A percentile compares a stretch with the other conserved stretches of the same genome.
These are phyloP conservation scores for Drosophila malerkotliana DNA, from an alignment of 1,140 invertebrate genomes.

Conservation along the genomic window DNA sequence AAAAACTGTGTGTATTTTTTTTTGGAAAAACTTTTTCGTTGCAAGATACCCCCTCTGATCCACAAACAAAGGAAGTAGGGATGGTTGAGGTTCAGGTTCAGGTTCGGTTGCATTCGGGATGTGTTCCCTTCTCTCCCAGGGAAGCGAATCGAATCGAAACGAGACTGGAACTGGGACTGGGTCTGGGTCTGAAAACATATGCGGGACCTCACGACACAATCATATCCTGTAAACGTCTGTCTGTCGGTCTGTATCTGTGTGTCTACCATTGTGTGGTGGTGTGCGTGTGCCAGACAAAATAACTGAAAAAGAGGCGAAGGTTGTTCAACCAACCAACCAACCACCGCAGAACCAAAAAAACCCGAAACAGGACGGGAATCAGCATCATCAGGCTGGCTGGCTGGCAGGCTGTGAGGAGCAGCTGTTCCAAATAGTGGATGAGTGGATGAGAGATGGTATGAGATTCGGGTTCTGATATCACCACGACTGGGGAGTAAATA, in stretches of 20 bases:
- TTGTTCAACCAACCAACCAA: slow-evolving; percentile 69
- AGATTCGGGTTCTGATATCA: slow-evolving; percentile 9
- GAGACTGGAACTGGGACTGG: not conserved
- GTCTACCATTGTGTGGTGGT: slow-evolving; percentile 26
- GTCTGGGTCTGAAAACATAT: slow-evolving; percentile 32
- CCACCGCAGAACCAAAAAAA: slow-evolving; percentile 36
- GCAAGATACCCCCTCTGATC: slow-evolving; percentile 9
- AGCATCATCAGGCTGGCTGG: no score
- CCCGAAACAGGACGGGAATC: slow-evolving; percentile 22
- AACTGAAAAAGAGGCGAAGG: slow-evolving; percentile 75
- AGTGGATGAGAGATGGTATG: slow-evolving; percentile 8
- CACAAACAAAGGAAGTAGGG: slow-evolving; percentile 10
- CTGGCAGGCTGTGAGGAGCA: slow-evolving; percentile 11
- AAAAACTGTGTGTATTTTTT: slow-evolving; percentile 33
- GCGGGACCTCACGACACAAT: slow-evolving; percentile 58
- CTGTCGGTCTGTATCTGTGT: not conserved
- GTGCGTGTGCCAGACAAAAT: slow-evolving; percentile 65
- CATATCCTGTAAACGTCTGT: slow-evolving; percentile 67
- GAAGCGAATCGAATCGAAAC: slow-evolving; percentile 61
- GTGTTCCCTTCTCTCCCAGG: slow-evolving; percentile 33
- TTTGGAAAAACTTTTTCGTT: slow-evolving; percentile 39
- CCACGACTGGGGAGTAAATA: slow-evolving; percentile 23
- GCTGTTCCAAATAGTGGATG: slow-evolving; percentile 67
- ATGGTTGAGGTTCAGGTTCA: slow-evolving; percentile 13
- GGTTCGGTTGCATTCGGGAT: slow-evolving; percentile 30